Percentiles rank a stretch among this genome's conserved stretches.
Evolutionary conservation across 2,113 vertebrate genomes (phyloP).

Genomic region (Anser cygnoides): DNA sequence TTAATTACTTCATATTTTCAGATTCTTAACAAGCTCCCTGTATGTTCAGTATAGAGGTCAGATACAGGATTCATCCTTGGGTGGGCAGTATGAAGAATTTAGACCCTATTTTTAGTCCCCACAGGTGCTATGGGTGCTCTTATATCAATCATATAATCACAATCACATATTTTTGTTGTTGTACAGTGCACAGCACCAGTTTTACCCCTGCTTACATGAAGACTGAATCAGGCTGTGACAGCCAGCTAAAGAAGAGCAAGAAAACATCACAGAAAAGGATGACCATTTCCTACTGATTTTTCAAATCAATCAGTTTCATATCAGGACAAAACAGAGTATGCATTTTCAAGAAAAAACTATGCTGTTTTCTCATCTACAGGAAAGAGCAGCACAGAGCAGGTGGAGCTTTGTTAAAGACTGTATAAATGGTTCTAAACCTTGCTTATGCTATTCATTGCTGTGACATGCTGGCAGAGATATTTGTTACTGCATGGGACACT

Average conservation of each 20-base stretch:
- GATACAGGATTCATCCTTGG: background rate
- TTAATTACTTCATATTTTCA: background rate
- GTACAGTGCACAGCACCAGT: background rate
- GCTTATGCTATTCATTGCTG: background rate
- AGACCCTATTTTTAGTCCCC: background rate
- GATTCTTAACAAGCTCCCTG: background rate
- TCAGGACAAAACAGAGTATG: background rate
- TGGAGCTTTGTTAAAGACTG: background rate
- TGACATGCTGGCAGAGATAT: background rate
- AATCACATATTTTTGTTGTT: background rate
- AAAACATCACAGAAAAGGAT: background rate
- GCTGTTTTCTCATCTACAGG: background rate
- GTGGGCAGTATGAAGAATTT: background rate
- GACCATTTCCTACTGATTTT: background rate
- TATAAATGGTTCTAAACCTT: background rate
- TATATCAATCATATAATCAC: background rate
- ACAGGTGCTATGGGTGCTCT: background rate
- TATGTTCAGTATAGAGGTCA: background rate
- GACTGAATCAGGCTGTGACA: background rate
- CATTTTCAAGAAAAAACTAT: background rate
- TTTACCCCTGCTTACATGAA: background rate
- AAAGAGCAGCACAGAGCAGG: background rate
- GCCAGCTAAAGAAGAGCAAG: background rate
- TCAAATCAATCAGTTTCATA: background rate
- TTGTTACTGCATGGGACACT: background rate